Conservation (phyloP, 2,888 invertebrate species). For the Eledona agricola region DNA sequence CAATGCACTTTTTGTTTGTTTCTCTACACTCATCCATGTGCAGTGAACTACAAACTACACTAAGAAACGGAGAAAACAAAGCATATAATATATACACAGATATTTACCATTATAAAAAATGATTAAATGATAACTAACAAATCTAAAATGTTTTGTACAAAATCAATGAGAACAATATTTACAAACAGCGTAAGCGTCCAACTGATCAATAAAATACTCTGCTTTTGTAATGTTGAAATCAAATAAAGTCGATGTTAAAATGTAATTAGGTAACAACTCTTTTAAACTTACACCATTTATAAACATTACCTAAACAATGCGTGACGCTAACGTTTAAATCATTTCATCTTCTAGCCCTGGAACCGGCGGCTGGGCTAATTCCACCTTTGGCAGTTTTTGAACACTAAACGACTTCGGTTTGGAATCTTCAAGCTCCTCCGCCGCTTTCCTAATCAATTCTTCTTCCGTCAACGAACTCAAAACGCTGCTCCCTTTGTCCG, state of each 20-base stretch:
- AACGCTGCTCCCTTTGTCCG: conserved; percentile 56
- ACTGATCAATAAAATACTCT: neutral
- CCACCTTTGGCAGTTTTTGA: conserved; percentile 51
- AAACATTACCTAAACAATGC: conserved; percentile 12
- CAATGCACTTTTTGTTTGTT: too few species aligned
- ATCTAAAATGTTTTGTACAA: conserved; percentile 19
- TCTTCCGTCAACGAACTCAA: conserved; percentile 66
- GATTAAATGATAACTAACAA: neutral
- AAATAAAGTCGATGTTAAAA: conserved; percentile 5
- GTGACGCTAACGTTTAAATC: conserved; percentile 19
- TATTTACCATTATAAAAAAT: too few species aligned
- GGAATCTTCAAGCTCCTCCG: conserved; percentile 65
- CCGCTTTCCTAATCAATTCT: conserved; percentile 68
- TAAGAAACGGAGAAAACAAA: too few species aligned
- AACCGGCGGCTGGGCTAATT: conserved; percentile 57
- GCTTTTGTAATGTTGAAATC: conserved; percentile 1
- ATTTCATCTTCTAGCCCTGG: conserved; percentile 58
- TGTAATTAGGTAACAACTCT: neutral
- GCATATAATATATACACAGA: too few species aligned
- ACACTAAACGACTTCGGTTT: conserved; percentile 24
- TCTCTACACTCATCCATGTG: too few species aligned
- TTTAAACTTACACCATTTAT: conserved; percentile 38
- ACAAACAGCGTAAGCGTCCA: conserved; percentile 17
- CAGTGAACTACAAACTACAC: too few species aligned
- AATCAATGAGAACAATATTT: conserved; percentile 12